These are phyloP conservation scores for Miniopterus natalensis DNA, from an alignment of 2,113 vertebrate species.

Conservation along the genomic window DNA sequence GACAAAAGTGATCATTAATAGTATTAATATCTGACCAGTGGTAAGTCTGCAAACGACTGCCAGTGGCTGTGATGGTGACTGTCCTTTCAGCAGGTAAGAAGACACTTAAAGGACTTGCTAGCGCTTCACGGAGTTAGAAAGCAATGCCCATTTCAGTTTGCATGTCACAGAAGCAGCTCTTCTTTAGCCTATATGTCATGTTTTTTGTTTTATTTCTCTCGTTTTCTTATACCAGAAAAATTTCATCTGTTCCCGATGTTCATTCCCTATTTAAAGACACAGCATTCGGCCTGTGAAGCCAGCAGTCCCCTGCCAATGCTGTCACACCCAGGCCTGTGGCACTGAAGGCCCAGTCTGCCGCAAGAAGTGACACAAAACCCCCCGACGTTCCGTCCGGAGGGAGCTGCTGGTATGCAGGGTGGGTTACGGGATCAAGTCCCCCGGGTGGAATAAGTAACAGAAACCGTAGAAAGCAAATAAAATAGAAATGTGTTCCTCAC, in stretches of 20 bases:
- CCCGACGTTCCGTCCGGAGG: not conserved
- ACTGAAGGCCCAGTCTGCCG: not conserved
- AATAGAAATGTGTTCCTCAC: not conserved
- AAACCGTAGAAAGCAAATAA: constrained; percentile 52
- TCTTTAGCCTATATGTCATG: not conserved
- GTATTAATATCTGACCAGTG: not conserved
- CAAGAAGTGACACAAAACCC: constrained; percentile 27
- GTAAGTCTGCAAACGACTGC: not conserved
- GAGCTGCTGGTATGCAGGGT: not conserved
- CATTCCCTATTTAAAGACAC: constrained; percentile 66
- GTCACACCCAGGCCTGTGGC: not conserved
- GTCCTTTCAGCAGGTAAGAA: not conserved
- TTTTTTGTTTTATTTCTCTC: constrained; percentile 69
- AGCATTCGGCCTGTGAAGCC: constrained; percentile 34
- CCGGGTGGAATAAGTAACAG: constrained; percentile 32
- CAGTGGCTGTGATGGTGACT: not conserved
- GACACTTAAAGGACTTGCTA: not conserved
- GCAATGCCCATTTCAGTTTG: constrained; percentile 41
- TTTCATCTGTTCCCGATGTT: constrained; percentile 48
- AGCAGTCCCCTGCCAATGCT: not conserved
- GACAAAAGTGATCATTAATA: not conserved
- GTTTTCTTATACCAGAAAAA: constrained; percentile 64
- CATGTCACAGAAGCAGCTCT: not conserved
- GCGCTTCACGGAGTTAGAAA: constrained; percentile 33
- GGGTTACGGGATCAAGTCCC: not conserved